Evolutionary conservation across 2,888 invertebrate genomes (phyloP), one percentile per base, ranked within the genome.

Genomic region (Horisme vitalbata): DNA sequence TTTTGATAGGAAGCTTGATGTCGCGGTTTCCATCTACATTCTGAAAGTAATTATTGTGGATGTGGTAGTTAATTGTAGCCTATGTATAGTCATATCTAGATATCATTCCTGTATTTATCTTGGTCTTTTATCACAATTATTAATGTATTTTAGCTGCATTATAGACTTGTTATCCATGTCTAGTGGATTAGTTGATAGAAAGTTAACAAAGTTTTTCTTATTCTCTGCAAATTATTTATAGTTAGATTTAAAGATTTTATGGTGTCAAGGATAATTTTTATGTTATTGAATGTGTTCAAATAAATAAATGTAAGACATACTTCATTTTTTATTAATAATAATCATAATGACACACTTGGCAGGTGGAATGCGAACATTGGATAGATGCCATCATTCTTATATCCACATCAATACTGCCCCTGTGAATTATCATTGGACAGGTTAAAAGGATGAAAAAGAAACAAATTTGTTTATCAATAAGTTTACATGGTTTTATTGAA

Each of bases 401-500:
- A 28, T 48, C 64, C 6, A 48, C 66, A 45, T 51, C 70, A 26
- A 13, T 75, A 21, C 39, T 70, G 39, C 80, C 83, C 41, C 56
- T 78, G 54, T 82, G 63, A 75, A 30, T 10, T 32, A 28, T 20
- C 8, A 27, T 31, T 41, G 45, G 51, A 36, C 32, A 47, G 41
- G 51, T 41, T 41, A 43, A 41, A 46, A 55, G 59, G 59, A 50
- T 57, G 57, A 57, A 71, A 75, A 74, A 59, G 64, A 79, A 83
- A 77, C 74, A 49, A 70, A 64, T 52, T 44, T 47, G 52, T 73
- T 78, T 72, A 83, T 83, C 75, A 75, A 78, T 83, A 82, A 79
- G 85, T 86, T 84, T 87, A 86, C 79, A 86, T 79, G 78, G 78
- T 85, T 87, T 87, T 87, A 86, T 87, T 88, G 83, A 86, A 86